Conservation (phyloP, 2,888 invertebrate genomes). For the Hemithea aestivaria region DNA sequence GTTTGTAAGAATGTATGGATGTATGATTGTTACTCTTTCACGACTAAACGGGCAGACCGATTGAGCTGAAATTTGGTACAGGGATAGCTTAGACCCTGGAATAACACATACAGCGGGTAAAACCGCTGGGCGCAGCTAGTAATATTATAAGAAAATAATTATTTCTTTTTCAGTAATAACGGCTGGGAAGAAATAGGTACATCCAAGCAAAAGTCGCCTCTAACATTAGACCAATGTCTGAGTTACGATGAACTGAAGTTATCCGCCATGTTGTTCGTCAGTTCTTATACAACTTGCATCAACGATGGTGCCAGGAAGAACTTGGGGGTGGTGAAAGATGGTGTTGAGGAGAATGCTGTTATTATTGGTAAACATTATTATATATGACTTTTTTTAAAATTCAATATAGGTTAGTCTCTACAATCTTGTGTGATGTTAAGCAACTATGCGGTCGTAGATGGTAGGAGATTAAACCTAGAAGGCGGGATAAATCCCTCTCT, state of each 20-base stretch:
- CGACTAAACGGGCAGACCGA: too few species aligned
- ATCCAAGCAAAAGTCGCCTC: conserved; percentile 68
- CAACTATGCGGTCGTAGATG: too few species aligned
- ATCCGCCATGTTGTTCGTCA: conserved; percentile 78
- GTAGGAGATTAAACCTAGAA: conserved; percentile 4
- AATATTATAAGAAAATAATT: conserved; percentile 4
- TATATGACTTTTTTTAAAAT: too few species aligned
- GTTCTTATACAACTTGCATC: conserved; percentile 79
- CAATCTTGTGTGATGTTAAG: too few species aligned
- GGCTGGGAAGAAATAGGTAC: conserved; percentile 82
- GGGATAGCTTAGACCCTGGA: too few species aligned
- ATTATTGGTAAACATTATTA: conserved; percentile 55
- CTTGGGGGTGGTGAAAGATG: conserved; percentile 64
- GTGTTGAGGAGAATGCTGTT: conserved; percentile 59
- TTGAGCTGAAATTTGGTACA: too few species aligned
- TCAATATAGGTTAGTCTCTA: too few species aligned
- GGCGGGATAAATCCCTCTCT: too few species aligned
- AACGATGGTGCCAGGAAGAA: conserved; percentile 79
- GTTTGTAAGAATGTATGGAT: too few species aligned
- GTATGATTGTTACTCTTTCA: too few species aligned
- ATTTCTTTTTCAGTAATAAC: conserved; percentile 46
- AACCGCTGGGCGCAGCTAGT: too few species aligned
- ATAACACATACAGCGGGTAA: too few species aligned
- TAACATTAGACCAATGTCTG: conserved; percentile 74
- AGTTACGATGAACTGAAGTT: conserved; percentile 83